Conservation (phyloP, 2,888 invertebrate species). For the Drosophila paramelanica region DNA sequence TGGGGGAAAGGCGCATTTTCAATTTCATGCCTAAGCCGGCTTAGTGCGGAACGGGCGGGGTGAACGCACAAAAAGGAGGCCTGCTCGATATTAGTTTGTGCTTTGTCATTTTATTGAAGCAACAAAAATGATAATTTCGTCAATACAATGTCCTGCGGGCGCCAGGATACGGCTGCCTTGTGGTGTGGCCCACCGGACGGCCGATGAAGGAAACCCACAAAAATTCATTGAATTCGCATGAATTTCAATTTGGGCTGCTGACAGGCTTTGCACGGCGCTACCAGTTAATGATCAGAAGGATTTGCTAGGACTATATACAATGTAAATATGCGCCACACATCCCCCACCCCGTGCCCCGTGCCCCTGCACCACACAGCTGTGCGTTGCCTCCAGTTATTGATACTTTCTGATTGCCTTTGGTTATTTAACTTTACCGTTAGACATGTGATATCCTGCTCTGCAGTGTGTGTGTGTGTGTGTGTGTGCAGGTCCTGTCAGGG, state of each 20-base stretch:
- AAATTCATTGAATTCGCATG: conserved; percentile 66
- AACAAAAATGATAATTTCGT: conserved; percentile 76
- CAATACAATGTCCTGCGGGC: conserved; percentile 60
- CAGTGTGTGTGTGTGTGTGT: neutral
- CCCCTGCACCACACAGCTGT: neutral
- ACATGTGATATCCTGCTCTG: conserved; percentile 62
- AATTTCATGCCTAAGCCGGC: conserved; percentile 71
- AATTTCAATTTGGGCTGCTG: conserved; percentile 69
- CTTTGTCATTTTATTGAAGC: conserved; percentile 77
- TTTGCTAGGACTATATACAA: conserved; percentile 19
- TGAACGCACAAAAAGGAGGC: neutral
- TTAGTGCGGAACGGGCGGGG: conserved; percentile 24
- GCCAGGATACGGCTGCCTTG: conserved; percentile 1
- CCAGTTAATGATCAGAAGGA: conserved; percentile 69
- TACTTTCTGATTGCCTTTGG: conserved; percentile 70
- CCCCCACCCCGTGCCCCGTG: neutral
- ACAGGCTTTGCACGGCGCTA: conserved; percentile 59
- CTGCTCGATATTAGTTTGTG: conserved; percentile 68
- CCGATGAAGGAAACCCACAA: conserved; percentile 24
- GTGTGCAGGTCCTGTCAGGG: conserved; percentile 1
- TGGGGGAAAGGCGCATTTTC: conserved; percentile 47
- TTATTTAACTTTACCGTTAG: conserved; percentile 74
- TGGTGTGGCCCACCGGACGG: too few relatives aligned
- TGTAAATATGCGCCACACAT: conserved; percentile 34
- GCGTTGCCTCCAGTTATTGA: conserved; percentile 42